Evolutionary conservation across 1,140 invertebrate genomes (phyloP).

Genomic region (Telenomus remus): DNA sequence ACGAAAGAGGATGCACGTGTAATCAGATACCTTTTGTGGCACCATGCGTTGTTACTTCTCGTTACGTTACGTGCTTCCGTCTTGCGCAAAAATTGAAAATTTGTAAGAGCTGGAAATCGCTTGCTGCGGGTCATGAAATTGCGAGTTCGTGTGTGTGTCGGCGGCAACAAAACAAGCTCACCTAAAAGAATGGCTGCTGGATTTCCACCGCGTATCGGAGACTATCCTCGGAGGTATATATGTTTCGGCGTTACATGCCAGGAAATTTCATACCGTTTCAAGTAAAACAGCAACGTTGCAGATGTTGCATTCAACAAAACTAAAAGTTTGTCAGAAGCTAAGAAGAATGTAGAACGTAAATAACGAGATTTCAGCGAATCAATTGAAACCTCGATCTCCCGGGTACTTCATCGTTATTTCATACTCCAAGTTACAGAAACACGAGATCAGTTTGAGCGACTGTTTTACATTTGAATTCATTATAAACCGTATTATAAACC

Average conservation of each 20-base stretch:
- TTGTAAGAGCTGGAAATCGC: conserved; percentile 43
- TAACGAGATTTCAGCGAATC: too few relatives aligned
- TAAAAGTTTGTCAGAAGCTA: conserved; percentile 24
- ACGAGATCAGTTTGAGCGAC: too few relatives aligned
- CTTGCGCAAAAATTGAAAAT: conserved; percentile 48
- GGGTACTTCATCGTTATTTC: too few relatives aligned
- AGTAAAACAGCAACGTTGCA: conserved; percentile 26
- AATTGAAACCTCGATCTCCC: too few relatives aligned
- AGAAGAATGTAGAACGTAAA: too few relatives aligned
- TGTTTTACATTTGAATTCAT: too few relatives aligned
- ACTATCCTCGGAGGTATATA: conserved; percentile 8
- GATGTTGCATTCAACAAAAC: conserved; percentile 40
- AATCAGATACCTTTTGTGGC: conserved; percentile 36
- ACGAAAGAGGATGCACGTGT: conserved; percentile 2
- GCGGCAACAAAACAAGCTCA: conserved; percentile 19
- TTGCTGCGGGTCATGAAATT: conserved; percentile 32
- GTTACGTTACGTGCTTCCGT: conserved; percentile 22
- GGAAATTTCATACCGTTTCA: conserved; percentile 46
- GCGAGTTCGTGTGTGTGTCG: conserved; percentile 24
- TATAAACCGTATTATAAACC: too few relatives aligned
- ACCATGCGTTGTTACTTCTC: conserved; percentile 11
- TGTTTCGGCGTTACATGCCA: conserved; percentile 26
- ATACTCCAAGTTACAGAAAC: too few relatives aligned
- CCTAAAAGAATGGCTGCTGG: conserved; percentile 17
- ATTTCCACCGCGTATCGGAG: conserved; percentile 7